Percentiles rank a stretch among this genome's conserved stretches.
Evolutionary conservation across 2,888 invertebrate species (phyloP).

Genomic region (Xiphydria camelus): DNA sequence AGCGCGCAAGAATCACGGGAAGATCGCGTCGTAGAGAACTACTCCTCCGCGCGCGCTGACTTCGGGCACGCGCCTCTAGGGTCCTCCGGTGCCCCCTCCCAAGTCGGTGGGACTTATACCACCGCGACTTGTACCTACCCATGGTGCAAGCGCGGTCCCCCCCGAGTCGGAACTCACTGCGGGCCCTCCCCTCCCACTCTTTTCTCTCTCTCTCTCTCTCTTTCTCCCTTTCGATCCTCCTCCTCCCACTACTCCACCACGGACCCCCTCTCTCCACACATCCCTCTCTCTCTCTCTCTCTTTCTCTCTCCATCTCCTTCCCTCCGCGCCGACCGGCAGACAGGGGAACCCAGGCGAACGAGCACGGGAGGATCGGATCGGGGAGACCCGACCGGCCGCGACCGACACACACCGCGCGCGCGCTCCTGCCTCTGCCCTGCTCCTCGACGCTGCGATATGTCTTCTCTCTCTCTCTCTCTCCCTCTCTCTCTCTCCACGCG

Average conservation of each 20-base stretch:
- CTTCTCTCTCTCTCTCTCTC: constrained; percentile 10
- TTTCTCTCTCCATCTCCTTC: constrained; percentile 9
- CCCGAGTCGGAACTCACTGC: no score
- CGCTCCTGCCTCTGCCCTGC: no score
- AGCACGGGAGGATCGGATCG: no score
- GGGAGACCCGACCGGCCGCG: no score
- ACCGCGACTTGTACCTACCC: no score
- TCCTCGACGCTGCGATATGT: constrained; percentile 9
- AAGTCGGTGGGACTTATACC: no score
- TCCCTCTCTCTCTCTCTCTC: constrained; percentile 11
- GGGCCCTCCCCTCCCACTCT: background rate
- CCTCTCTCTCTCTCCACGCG: constrained; percentile 18
- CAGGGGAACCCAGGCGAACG: background rate
- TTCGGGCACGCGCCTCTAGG: constrained; percentile 48
- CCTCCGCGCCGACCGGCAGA: constrained; percentile 1
- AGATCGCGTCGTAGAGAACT: no score
- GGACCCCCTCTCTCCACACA: background rate
- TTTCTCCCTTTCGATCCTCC: constrained; percentile 32
- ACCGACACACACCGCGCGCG: no score
- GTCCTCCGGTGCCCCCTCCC: constrained; percentile 21
- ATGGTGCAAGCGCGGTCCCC: no score
- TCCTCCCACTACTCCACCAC: background rate
- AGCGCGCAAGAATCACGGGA: no score
- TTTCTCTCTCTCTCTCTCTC: constrained; percentile 16
- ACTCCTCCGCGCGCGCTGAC: no score